A percentile compares a stretch with the other conserved stretches of the same genome.
Conservation (phyloP, 2,888 invertebrate species). For the Teleiodes luculella region DNA sequence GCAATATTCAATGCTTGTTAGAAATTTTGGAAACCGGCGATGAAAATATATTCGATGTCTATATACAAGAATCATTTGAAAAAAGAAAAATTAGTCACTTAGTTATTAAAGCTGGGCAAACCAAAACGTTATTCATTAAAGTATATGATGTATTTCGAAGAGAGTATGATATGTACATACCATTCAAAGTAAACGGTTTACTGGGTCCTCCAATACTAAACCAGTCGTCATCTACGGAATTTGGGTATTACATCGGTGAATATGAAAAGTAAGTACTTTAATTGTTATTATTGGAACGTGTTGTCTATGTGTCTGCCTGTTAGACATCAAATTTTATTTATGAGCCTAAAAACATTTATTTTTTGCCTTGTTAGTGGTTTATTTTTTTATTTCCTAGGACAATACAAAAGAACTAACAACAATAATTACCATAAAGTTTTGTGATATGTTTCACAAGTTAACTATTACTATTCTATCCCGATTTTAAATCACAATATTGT, state of each 20-base stretch:
- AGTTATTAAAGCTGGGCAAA: conserved; percentile 52
- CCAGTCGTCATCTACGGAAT: conserved; percentile 47
- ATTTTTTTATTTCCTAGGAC: too few species aligned
- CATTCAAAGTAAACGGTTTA: conserved; percentile 77
- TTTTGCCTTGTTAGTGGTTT: too few species aligned
- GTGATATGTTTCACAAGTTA: too few species aligned
- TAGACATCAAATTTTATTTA: too few species aligned
- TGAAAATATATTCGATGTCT: conserved; percentile 62
- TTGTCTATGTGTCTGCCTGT: too few species aligned
- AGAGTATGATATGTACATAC: conserved; percentile 78
- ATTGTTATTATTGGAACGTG: too few species aligned
- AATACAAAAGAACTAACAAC: too few species aligned
- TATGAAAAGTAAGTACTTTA: conserved; percentile 55
- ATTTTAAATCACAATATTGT: too few species aligned
- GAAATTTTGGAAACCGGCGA: conserved; percentile 53
- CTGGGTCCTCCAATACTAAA: conserved; percentile 72
- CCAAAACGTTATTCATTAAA: conserved; percentile 60
- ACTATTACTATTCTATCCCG: too few species aligned
- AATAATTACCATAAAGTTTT: too few species aligned
- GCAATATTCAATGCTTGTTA: conserved; percentile 44
- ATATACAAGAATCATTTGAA: conserved; percentile 53
- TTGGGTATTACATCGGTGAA: conserved; percentile 52
- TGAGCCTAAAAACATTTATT: too few species aligned
- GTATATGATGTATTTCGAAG: conserved; percentile 57
- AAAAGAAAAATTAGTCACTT: conserved; percentile 52